Conservation (phyloP, 2,113 vertebrate species). For the Amphiprion ocellaris region DNA sequence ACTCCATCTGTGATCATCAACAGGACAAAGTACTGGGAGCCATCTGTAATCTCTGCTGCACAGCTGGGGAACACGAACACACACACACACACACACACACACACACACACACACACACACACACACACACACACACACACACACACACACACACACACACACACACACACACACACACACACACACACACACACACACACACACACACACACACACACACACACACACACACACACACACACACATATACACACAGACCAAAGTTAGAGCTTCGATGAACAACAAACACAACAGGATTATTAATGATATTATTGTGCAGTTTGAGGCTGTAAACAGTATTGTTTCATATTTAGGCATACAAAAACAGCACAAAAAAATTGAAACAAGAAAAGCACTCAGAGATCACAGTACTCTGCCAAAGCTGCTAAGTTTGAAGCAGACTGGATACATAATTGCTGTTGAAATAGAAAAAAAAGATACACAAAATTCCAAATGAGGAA, state of each 20-base stretch:
- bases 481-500: neutral
- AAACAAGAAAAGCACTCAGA: no score
- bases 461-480: no score
- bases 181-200: slow-evolving; percentile 40
- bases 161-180: slow-evolving; percentile 37
- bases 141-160: slow-evolving; percentile 38
- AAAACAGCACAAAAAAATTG: no score
- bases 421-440: no score
- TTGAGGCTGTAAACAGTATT: no score
- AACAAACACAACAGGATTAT: neutral
- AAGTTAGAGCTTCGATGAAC: slow-evolving; percentile 19
- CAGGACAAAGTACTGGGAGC: slow-evolving; percentile 97
- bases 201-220: slow-evolving; percentile 28
- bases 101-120: slow-evolving; percentile 40
- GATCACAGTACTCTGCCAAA: no score
- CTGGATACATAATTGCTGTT: no score
- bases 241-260: slow-evolving; percentile 29
- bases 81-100: slow-evolving; percentile 41
- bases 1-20: slow-evolving; percentile 98
- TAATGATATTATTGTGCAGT: neutral
- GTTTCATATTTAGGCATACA: no score
- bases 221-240: slow-evolving; percentile 44
- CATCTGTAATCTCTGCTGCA: slow-evolving; percentile 92
- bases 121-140: slow-evolving; percentile 26
- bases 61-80: slow-evolving; percentile 77